phyloP scores from a whole-genome alignment of 1,140 invertebrate species.

The Bombus sylvicola region DNA sequence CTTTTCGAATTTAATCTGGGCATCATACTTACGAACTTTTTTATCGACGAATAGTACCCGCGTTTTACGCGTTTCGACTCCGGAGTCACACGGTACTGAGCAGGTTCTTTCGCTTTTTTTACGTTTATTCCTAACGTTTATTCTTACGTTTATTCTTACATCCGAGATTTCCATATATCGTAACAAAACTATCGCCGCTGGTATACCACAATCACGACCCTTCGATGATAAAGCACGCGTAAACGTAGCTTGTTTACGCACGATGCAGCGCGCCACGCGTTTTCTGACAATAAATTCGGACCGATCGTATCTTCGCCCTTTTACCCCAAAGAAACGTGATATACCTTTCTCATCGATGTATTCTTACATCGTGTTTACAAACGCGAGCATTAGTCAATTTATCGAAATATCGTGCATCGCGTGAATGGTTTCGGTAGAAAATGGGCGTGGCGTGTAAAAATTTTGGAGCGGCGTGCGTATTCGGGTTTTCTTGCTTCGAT shows the following conservation, averaged over 20 bases:
- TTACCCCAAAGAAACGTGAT: not conserved
- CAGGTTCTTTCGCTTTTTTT: too few species aligned
- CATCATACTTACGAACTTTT: too few species aligned
- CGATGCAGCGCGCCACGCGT: not conserved
- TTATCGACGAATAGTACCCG: not conserved
- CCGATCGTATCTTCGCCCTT: not conserved
- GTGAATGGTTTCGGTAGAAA: not conserved
- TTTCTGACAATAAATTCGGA: not conserved
- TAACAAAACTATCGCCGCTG: not conserved
- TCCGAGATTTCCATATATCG: not conserved
- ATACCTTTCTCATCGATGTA: too few species aligned
- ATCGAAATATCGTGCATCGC: not conserved
- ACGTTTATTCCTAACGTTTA: not conserved
- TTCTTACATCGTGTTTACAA: too few species aligned
- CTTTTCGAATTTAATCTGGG: not conserved
- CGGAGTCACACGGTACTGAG: not conserved
- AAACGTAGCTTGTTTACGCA: not conserved
- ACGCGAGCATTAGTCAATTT: not conserved
- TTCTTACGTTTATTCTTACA: too few species aligned
- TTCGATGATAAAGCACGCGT: not conserved
- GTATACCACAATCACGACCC: not conserved
- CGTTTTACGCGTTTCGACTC: not conserved
- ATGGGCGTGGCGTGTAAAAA: slow-evolving; percentile 46
- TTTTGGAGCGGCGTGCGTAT: not conserved
- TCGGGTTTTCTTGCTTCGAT: not conserved